Evolutionary conservation across 1,140 invertebrate species (phyloP).

Genomic region (Heterodera carotae): DNA sequence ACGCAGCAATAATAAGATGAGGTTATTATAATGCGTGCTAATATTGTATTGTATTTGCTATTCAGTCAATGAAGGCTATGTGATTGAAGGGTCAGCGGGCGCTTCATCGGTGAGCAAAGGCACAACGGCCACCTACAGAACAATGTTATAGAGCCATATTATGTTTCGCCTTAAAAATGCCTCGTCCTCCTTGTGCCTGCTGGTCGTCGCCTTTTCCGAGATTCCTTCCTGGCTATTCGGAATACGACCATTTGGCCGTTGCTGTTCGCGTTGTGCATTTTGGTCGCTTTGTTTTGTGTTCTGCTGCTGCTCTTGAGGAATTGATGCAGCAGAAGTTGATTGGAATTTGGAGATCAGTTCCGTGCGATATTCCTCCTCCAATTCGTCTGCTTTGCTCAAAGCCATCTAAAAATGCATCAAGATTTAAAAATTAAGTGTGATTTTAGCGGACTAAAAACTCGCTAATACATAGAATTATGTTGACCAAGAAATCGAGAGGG

Average conservation of each 20-base stretch:
- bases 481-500: too few species aligned
- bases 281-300: not conserved
- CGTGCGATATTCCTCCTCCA: conserved; percentile 21
- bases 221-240: not conserved
- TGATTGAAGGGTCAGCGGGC: conserved; percentile 26
- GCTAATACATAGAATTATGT: too few species aligned
- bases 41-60: too few species aligned
- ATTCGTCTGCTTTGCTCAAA: not conserved
- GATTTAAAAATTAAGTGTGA: not conserved
- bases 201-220: conserved; percentile 5
- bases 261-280: not conserved
- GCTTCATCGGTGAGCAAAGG: conserved; percentile 22
- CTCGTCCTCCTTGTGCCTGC: conserved; percentile 8
- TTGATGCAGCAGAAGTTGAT: not conserved
- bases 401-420: not conserved
- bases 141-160: not conserved
- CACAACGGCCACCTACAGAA: not conserved
- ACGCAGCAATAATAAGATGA: too few species aligned
- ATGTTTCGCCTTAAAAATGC: conserved; percentile 7
- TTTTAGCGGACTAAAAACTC: too few species aligned
- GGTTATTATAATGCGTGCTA: too few species aligned
- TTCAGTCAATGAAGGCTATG: conserved; percentile 10
- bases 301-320: not conserved
- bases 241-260: not conserved
- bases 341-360: not conserved